phyloP scores from a whole-genome alignment of 2,113 vertebrate species.

The Proterorhinus semilunaris region DNA sequence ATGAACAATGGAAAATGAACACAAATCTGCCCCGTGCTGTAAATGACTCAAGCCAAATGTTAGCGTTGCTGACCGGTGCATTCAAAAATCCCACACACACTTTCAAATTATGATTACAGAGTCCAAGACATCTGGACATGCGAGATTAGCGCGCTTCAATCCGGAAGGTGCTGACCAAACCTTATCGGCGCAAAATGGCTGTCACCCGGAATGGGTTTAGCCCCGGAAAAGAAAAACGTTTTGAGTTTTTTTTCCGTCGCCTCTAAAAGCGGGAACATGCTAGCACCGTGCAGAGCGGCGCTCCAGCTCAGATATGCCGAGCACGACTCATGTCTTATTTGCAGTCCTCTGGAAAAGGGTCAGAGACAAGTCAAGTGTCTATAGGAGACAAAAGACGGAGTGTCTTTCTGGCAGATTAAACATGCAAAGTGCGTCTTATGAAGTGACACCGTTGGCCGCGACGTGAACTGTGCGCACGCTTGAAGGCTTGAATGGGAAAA shows the following conservation, averaged over 20 bases:
- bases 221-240: constrained; percentile 23
- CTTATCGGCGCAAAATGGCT: constrained; percentile 39
- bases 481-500: background rate
- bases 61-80: constrained; percentile 18
- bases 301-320: constrained; percentile 22
- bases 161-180: constrained; percentile 31
- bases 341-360: constrained; percentile 31
- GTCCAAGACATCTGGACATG: constrained; percentile 47
- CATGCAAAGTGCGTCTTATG: background rate
- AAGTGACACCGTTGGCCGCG: background rate
- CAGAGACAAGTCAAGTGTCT: constrained; percentile 18
- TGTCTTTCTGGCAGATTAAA: background rate
- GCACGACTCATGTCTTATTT: constrained; percentile 35
- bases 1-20: too few relatives aligned
- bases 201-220: constrained; percentile 37
- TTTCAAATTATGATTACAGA: constrained; percentile 27
- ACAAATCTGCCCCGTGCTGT: background rate
- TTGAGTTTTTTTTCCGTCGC: too few relatives aligned
- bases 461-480: background rate
- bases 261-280: background rate
- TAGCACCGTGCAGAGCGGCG: background rate
- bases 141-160: constrained; percentile 46
- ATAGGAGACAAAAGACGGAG: background rate
- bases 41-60: background rate
- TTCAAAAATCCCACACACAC: constrained; percentile 25